A percentile compares a stretch with the other conserved stretches of the same genome.
These are phyloP conservation scores for Patella ulyssiponensis DNA, from an alignment of 2,888 invertebrate species.

Conservation along the genomic window DNA sequence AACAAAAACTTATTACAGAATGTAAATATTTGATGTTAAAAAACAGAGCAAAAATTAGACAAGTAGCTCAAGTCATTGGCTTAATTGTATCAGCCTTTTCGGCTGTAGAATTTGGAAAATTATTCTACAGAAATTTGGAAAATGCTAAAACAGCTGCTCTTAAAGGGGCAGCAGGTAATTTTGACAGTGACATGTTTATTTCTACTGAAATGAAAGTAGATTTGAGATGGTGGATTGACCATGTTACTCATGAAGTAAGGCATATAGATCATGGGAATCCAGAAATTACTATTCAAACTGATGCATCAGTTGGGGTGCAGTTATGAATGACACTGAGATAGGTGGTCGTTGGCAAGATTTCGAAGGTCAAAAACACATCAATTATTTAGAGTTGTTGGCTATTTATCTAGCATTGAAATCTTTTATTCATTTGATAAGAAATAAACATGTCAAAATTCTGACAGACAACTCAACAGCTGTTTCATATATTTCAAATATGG, in stretches of 20 bases:
- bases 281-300: neutral
- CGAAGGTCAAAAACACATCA: neutral
- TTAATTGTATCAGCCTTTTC: neutral
- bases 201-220: neutral
- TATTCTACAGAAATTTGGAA: neutral
- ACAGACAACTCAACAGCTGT: neutral
- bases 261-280: neutral
- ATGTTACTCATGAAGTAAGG: neutral
- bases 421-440: neutral
- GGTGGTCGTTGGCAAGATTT: neutral
- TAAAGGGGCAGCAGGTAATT: neutral
- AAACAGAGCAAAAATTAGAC: neutral
- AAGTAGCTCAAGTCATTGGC: slow-evolving; percentile 2
- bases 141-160: too few relatives aligned
- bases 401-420: neutral
- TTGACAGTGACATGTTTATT: neutral
- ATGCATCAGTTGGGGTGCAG: neutral
- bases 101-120: neutral
- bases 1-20: too few relatives aligned
- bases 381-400: neutral
- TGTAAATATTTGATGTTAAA: too few relatives aligned
- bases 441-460: neutral
- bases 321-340: neutral
- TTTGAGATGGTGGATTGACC: neutral
- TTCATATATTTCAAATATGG: neutral